These are phyloP conservation scores for Crambe crambe DNA, from an alignment of 37 sponge, comb jelly and placozoan species.

Conservation along the genomic window DNA sequence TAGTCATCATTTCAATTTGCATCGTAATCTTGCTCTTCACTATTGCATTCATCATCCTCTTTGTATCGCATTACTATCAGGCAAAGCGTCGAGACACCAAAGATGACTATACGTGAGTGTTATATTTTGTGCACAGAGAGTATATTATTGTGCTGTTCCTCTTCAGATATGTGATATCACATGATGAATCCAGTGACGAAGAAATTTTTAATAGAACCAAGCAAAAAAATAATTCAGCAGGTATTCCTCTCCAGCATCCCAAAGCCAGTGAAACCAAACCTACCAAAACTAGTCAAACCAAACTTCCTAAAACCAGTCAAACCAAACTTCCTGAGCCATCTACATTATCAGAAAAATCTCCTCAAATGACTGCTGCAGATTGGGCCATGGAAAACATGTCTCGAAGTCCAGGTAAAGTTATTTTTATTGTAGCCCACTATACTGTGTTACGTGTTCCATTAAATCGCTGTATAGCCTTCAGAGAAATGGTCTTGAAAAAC, in stretches of 20 bases:
- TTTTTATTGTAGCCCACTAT: neutral
- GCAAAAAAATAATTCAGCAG: neutral
- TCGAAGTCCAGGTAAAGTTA: conserved; percentile 26
- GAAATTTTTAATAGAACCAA: neutral
- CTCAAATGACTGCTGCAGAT: conserved; percentile 22
- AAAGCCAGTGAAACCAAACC: neutral
- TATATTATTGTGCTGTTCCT: neutral
- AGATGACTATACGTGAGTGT: conserved; percentile 31
- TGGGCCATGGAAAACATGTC: conserved; percentile 33
- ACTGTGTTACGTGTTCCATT: neutral
- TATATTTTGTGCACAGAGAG: neutral
- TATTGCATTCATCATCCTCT: conserved; percentile 16
- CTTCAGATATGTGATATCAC: neutral
- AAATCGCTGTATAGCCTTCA: conserved; percentile 13
- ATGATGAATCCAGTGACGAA: conserved; percentile 18
- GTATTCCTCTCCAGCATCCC: neutral
- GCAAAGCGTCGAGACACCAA: conserved; percentile 15
- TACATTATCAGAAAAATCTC: neutral
- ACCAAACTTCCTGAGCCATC: too few relatives aligned
- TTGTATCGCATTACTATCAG: conserved; percentile 12
- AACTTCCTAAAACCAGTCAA: neutral
- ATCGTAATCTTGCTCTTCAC: conserved; percentile 18
- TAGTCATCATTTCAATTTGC: conserved; percentile 4
- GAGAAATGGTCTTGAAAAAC: conserved; percentile 15
- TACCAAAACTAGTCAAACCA: neutral